phyloP scores from a whole-genome alignment of 2,113 vertebrate species.

The Gobius niger region DNA sequence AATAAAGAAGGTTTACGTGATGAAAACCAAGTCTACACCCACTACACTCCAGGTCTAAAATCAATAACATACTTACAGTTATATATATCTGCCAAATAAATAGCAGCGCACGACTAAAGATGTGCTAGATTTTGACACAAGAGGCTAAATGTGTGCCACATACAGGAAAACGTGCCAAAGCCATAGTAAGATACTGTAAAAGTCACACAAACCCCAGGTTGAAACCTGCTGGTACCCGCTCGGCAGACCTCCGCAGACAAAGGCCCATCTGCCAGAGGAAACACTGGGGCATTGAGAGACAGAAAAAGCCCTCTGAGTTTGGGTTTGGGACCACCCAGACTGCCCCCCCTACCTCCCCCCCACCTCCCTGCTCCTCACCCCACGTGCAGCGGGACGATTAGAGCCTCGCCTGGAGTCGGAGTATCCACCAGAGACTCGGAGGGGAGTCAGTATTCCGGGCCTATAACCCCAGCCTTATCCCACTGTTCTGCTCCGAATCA shows the following conservation, averaged over 20 bases:
- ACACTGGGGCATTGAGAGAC: slow-evolving; percentile 62
- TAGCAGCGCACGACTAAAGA: too few relatives aligned
- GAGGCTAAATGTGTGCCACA: too few relatives aligned
- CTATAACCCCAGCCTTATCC: slow-evolving; percentile 61
- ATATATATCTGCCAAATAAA: too few relatives aligned
- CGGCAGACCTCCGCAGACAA: slow-evolving; percentile 71
- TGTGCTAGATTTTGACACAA: too few relatives aligned
- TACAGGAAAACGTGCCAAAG: too few relatives aligned
- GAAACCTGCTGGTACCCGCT: slow-evolving; percentile 60
- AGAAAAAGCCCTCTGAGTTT: slow-evolving; percentile 66
- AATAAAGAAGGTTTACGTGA: too few relatives aligned
- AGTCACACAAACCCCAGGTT: slow-evolving; percentile 45
- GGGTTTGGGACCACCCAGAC: slow-evolving; percentile 80
- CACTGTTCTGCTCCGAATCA: slow-evolving; percentile 66
- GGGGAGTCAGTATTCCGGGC: slow-evolving; percentile 59
- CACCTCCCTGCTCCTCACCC: slow-evolving; percentile 48
- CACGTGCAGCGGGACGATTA: slow-evolving; percentile 72
- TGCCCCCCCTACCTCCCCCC: slow-evolving; percentile 65
- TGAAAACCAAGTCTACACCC: too few relatives aligned
- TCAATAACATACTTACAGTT: too few relatives aligned
- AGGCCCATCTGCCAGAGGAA: slow-evolving; percentile 78
- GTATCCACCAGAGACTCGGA: slow-evolving; percentile 62
- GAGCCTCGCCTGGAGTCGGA: slow-evolving; percentile 66
- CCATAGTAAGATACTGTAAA: slow-evolving; percentile 12
- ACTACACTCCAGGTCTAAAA: too few relatives aligned